Conservation (phyloP, 2,888 invertebrate species). For the Hartigia nigra region DNA sequence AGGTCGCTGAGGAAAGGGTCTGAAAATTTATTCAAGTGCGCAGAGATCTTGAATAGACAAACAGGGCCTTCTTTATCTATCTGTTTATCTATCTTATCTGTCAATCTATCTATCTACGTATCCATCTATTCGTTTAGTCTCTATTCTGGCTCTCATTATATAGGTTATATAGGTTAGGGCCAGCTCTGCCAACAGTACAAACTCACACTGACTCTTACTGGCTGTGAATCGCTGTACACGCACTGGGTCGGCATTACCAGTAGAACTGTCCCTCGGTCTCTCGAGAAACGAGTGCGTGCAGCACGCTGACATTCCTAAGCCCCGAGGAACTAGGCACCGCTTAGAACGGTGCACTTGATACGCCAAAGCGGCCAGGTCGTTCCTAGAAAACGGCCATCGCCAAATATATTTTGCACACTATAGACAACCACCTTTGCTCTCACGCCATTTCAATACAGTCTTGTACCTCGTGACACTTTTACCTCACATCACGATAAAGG, state of each 20-base stretch:
- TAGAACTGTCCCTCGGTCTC: not conserved
- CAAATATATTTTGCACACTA: slow-evolving; percentile 37
- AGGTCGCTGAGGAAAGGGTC: not conserved
- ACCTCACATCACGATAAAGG: not conserved
- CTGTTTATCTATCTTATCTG: slow-evolving; percentile 24
- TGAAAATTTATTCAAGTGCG: slow-evolving; percentile 6
- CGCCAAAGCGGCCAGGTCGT: slow-evolving; percentile 47
- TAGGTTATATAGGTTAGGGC: slow-evolving; percentile 64
- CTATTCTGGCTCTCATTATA: slow-evolving; percentile 57
- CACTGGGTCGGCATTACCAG: not conserved
- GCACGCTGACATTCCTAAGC: slow-evolving; percentile 1
- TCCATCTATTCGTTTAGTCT: slow-evolving; percentile 39
- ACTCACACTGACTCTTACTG: slow-evolving; percentile 40
- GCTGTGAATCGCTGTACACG: not conserved
- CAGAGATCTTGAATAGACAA: not conserved
- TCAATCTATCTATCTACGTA: slow-evolving; percentile 3
- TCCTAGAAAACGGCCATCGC: slow-evolving; percentile 43
- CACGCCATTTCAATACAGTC: not conserved
- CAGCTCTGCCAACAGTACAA: slow-evolving; percentile 54
- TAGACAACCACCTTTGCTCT: not conserved
- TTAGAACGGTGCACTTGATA: slow-evolving; percentile 44
- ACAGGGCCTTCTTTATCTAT: slow-evolving; percentile 23
- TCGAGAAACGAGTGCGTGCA: not conserved
- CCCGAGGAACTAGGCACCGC: not conserved
- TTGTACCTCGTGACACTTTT: not conserved